Evolutionary conservation across 64 coral and sea anemone species (phyloP), one percentile per base, ranked within the genome.

Genomic region (Platygyra sinensis): DNA sequence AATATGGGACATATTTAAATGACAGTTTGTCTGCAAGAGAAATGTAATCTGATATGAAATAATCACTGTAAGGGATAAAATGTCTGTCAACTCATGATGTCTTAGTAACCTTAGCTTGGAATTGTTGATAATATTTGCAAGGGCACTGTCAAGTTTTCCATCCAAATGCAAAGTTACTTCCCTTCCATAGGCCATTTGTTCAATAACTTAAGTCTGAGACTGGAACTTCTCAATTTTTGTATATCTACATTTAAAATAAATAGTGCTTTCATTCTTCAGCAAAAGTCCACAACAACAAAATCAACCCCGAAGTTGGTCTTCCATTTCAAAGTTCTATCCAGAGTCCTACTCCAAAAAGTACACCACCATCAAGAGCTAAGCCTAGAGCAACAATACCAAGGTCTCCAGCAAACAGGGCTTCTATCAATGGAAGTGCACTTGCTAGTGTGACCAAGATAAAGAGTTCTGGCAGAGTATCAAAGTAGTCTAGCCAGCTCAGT

Each of bases 301-400:
- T 92, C 74, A 92, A 92, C 67, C 90, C 90, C 42, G 90, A 92
- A 19, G 80, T 87, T 13, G 59, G 72, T n/a, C 86, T 75, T 62
- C 74, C 86, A 75, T 11, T 28, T 28, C 50, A 59, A 76, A 88
- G 28, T 25, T 28, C 25, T 60, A 50, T 0, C 3, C 28, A 69
- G 65, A 69, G n/a, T 6, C 59, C 72, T 39, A 12, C 46, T 63
- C 20, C 19, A 39, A 74, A 60, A 75, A 88, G 86, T 16, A 39
- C 72, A 75, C 24, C 24, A 30, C 72, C 28, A 19, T 24, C 81
- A 14, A 27, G 63, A 72, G 7, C 36, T 39, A 85, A 85, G 67
- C 11, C 81, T 12, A 71, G 52, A 18, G 12, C 28, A 27, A 85
- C 33, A 17, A 71, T 51, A 42, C 81, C 81, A 51, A 85, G 62